Evolutionary conservation across 2,113 vertebrate genomes (phyloP), one percentile per base, ranked within the genome.

Genomic region (Acanthisitta chloris): DNA sequence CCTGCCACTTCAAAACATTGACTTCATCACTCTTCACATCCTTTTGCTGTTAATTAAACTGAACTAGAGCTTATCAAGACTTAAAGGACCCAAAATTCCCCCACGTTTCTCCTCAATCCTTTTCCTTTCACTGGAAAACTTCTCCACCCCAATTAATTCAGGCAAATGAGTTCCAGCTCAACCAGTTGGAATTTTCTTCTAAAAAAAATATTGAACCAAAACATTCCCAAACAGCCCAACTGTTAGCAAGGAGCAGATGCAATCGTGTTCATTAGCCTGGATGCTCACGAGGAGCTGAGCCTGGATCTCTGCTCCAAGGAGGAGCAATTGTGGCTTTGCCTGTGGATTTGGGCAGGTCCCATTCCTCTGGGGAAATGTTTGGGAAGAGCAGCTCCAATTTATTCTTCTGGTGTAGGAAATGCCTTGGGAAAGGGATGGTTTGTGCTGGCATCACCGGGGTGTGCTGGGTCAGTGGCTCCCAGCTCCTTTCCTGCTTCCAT

Each of bases 201-300:
- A 72, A 62, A 82, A 94, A 80, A 86, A 94, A 90, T 81, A 84
- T 96, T 92, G 9, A 77, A 87, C 69, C 58, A 61, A 84, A 87
- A 84, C 86, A 87, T 24, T 84, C 82, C 69, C 86, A 87, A 90
- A 46, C 58, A 87, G 81, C 82, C 64, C 64, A n/a, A 13, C 86
- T 78, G 86, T 34, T 45, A 51, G 24, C 54, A 48, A 10, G 16
- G 2, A 77, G 34, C 82, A 84, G 82, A 57, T 62, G 73, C 26
- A 12, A 9, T 14, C 8, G 1, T 0, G 10, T n/a, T 93, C 84
- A 17, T 88, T 43, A 88, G 91, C 77, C 59, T 3, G 5, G 15
- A 36, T 5, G 79, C 83, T 93, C 29, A 15, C 1, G 24, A 72
- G 26, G 58, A 55, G 78, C 86, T 18, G 65, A 72, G 76, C 0